phyloP scores from a whole-genome alignment of 2,888 invertebrate genomes.

The Drosophila atripex region DNA sequence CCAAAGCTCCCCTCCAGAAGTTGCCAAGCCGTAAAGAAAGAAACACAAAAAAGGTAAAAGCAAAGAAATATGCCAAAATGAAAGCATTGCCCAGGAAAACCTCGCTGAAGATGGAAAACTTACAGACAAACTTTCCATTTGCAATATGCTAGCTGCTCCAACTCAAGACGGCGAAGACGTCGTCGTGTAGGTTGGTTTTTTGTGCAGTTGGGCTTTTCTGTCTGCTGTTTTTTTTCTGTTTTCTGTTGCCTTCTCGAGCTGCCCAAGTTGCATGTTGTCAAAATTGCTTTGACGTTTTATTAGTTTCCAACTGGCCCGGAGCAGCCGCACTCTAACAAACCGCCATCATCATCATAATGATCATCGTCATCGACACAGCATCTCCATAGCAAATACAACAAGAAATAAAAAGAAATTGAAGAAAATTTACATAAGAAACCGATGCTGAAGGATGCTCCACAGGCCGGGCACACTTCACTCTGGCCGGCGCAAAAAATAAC shows the following conservation, averaged over 20 bases:
- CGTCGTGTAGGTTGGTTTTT: conserved; percentile 31
- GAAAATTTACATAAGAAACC: conserved; percentile 65
- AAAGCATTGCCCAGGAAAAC: conserved; percentile 55
- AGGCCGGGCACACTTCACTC: conserved; percentile 45
- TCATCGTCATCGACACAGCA: conserved; percentile 8
- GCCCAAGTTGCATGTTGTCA: conserved; percentile 66
- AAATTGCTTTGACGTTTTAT: conserved; percentile 79
- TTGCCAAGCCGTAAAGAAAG: conserved; percentile 5
- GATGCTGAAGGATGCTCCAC: conserved; percentile 70
- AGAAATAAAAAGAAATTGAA: conserved; percentile 33
- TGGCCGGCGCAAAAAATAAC: conserved; percentile 69
- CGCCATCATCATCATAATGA: conserved; percentile 16
- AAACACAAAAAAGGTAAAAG: conserved; percentile 8
- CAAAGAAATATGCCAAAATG: conserved; percentile 49
- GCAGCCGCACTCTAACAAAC: conserved; percentile 49
- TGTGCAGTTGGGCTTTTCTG: conserved; percentile 9
- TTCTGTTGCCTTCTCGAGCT: conserved; percentile 29
- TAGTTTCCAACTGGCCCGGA: conserved; percentile 60
- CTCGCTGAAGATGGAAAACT: conserved; percentile 58
- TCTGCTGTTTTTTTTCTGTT: background rate
- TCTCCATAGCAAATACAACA: conserved; percentile 23
- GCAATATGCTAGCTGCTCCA: conserved; percentile 17
- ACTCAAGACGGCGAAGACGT: conserved; percentile 30
- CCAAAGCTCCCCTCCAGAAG: conserved; percentile 19
- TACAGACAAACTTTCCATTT: conserved; percentile 52